Percentiles rank a stretch among this genome's conserved stretches.
These are phyloP conservation scores for Ectropis grisescens DNA, from an alignment of 1,140 invertebrate genomes.

Conservation along the genomic window DNA sequence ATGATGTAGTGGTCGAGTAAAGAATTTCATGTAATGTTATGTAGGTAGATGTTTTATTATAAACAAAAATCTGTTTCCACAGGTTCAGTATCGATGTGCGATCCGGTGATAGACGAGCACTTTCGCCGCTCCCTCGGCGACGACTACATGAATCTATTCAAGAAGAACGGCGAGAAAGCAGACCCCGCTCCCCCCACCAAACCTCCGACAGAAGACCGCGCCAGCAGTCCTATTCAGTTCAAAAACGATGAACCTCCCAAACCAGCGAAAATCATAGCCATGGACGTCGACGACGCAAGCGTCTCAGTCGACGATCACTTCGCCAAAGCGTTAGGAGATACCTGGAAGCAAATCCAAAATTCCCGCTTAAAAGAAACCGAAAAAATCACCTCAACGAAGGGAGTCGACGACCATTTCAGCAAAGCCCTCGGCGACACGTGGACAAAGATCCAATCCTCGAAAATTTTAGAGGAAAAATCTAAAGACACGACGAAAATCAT, in stretches of 20 bases:
- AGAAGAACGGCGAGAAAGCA: constrained; percentile 68
- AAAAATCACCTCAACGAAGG: constrained; percentile 27
- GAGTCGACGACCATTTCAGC: constrained; percentile 95
- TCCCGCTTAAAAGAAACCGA: constrained; percentile 60
- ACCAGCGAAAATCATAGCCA: constrained; percentile 53
- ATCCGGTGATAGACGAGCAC: constrained; percentile 96
- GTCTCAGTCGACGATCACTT: constrained; percentile 94
- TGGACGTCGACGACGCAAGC: constrained; percentile 67
- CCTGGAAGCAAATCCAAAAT: constrained; percentile 88
- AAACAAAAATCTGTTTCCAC: constrained; percentile 12
- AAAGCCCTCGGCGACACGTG: constrained; percentile 96
- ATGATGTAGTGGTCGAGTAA: too few relatives aligned
- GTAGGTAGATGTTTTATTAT: too few relatives aligned
- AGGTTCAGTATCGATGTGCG: constrained; percentile 80
- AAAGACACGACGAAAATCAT: constrained; percentile 56
- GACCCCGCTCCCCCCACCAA: constrained; percentile 40
- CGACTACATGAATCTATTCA: constrained; percentile 86
- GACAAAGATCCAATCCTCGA: constrained; percentile 81
- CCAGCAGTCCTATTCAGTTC: constrained; percentile 63
- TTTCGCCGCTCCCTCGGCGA: constrained; percentile 93
- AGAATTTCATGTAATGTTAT: too few relatives aligned
- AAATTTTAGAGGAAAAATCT: constrained; percentile 44
- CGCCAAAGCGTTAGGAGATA: constrained; percentile 94
- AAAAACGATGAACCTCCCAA: constrained; percentile 40
- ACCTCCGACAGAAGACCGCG: constrained; percentile 62